phyloP scores from a whole-genome alignment of 2,888 invertebrate species.

The Dexiosoma caninum region DNA sequence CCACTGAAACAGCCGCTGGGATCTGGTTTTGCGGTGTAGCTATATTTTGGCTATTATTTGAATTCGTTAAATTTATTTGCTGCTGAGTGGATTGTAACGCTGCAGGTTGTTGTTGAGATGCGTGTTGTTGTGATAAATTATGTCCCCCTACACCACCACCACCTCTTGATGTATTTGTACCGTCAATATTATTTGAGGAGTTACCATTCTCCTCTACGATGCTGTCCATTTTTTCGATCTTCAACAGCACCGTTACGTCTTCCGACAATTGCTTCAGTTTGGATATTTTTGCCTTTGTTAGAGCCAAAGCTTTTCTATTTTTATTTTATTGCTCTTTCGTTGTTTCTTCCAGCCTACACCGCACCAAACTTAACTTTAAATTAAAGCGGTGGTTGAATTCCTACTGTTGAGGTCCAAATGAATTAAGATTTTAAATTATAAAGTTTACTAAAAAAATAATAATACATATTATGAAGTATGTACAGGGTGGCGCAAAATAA shows the following conservation, averaged over 20 bases:
- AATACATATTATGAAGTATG: no score
- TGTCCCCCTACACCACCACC: constrained; percentile 64
- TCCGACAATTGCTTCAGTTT: constrained; percentile 78
- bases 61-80: constrained; percentile 70
- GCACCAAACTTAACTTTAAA: constrained; percentile 11
- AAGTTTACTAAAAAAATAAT: constrained; percentile 69
- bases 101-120: constrained; percentile 47
- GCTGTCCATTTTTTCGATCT: constrained; percentile 85
- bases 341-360: constrained; percentile 16
- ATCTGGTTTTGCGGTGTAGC: constrained; percentile 38
- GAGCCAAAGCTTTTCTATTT: background rate
- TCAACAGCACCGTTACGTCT: constrained; percentile 82
- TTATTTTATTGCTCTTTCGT: background rate
- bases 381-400: constrained; percentile 62
- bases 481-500: no score
- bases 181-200: constrained; percentile 73
- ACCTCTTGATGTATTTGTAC: constrained; percentile 60
- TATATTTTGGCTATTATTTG: constrained; percentile 64
- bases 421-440: constrained; percentile 69
- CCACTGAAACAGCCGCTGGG: constrained; percentile 42
- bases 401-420: constrained; percentile 60
- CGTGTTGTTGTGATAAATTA: constrained; percentile 63
- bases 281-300: constrained; percentile 66
- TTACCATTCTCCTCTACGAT: constrained; percentile 95
- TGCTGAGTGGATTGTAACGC: constrained; percentile 63